These are phyloP conservation scores for Hydrochoerus hydrochaeris DNA, from an alignment of 2,113 vertebrate genomes.

Conservation along the genomic window DNA sequence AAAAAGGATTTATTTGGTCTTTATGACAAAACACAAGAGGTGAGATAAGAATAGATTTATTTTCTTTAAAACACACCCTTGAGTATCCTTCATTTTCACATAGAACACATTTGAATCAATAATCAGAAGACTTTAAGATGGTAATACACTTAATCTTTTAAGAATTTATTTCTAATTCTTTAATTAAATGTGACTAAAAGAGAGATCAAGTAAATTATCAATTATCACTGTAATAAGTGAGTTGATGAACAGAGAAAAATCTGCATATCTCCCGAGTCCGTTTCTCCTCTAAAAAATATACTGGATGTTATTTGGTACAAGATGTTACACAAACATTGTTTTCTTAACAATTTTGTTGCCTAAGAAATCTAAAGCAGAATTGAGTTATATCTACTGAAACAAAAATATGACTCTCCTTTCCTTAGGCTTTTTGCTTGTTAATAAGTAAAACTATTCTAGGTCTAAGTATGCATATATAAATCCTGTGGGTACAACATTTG, in stretches of 20 bases:
- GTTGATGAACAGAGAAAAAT: not conserved
- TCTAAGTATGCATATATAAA: not conserved
- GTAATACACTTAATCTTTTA: not conserved
- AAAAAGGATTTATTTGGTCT: not conserved
- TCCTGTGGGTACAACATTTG: not conserved
- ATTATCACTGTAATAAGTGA: not conserved
- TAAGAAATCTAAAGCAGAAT: not conserved
- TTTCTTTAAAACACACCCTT: not conserved
- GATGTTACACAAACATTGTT: not conserved
- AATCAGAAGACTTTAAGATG: not conserved
- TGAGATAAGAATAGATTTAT: constrained; percentile 23
- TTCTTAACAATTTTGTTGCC: not conserved
- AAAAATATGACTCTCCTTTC: not conserved
- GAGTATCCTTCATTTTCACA: not conserved
- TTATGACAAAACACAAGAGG: constrained; percentile 45
- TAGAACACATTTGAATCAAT: not conserved
- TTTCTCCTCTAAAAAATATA: not conserved
- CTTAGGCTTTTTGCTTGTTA: not conserved
- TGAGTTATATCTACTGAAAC: not conserved
- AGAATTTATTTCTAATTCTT: not conserved
- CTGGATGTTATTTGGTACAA: not conserved
- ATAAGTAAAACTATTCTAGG: not conserved
- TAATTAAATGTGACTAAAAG: not conserved
- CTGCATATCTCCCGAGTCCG: not conserved
- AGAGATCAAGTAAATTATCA: not conserved